These are phyloP conservation scores for Myanophis thanlyinensis DNA, from an alignment of 2,113 vertebrate genomes.

Conservation along the genomic window DNA sequence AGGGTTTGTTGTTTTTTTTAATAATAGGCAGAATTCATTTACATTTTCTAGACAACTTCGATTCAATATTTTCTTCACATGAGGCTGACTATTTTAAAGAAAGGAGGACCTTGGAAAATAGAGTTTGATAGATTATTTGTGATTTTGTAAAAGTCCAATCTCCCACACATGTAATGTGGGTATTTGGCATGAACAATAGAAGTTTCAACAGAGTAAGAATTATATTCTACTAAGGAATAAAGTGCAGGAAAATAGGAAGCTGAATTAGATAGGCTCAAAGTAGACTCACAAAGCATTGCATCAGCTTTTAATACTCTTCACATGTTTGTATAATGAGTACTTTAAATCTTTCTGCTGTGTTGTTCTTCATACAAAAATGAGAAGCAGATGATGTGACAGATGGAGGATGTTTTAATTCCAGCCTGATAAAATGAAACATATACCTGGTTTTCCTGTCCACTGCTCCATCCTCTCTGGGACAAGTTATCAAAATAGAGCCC, in stretches of 20 bases:
- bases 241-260: not conserved
- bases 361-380: not conserved
- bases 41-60: conserved; percentile 42
- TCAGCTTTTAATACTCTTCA: not conserved
- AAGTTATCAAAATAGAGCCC: not conserved
- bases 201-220: conserved; percentile 37
- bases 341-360: not conserved
- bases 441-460: not conserved
- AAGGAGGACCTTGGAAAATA: conserved; percentile 22
- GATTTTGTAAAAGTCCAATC: conserved; percentile 49
- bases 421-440: not conserved
- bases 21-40: conserved; percentile 55
- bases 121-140: conserved; percentile 37
- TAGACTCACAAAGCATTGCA: not conserved
- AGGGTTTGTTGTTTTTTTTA: conserved; percentile 50
- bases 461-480: not conserved
- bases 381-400: not conserved
- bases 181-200: conserved; percentile 51
- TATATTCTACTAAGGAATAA: not conserved
- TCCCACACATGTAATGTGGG: conserved; percentile 36
- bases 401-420: not conserved
- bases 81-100: conserved; percentile 30
- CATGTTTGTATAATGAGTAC: not conserved
- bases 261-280: not conserved
- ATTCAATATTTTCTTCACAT: conserved; percentile 55